Base-by-base conservation (phyloP, 2,888 invertebrate species). In the Eudasyphora cyanicolor region DNA sequence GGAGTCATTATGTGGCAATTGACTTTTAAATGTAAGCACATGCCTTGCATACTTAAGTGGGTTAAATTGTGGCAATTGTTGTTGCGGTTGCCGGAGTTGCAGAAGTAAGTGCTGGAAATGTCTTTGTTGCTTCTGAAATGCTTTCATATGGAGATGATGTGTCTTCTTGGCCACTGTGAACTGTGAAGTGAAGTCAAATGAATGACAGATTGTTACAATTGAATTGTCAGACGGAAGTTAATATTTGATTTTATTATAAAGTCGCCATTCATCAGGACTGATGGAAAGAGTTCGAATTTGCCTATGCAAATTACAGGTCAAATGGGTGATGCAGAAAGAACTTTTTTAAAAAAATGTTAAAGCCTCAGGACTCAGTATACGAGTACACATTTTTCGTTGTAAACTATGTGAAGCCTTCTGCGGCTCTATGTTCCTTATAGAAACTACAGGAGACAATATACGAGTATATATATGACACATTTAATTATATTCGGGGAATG, bases 11-110 rank as follows among this genome's bases (percentile, higher is more conserved):
- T 84, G 78, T 84, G 76, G 84, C 84, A 84, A 84, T 84, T 80
- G 83, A 84, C 54, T 80, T 84, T 78, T 84, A 84, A 80, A 84
- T 78, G 83, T 74, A 78, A 71, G 84, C 84, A 76, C 84, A 84
- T 84, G 84, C 77, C 75, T 84, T 64, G 84, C 78, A 84, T 84
- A 78, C 75, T 78, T 78, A 84, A 84, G 80, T 84, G 78, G 83
- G 79, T 79, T 83, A 83, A 83, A 83, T 79, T 76, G 32, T 27
- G 12, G 57, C 57, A 57, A 57, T 57, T 57, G 57, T 57, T 57
- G 57, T 19, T 49, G 10, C 2, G 24, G 51, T 69, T 51, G 75
- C 29, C 19, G 62, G 17, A 57, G 38, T 57, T 62, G 51, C 49
- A 27, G 19, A 57, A n/a, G 35, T 32, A 75, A 12, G 19, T 54